Evolutionary conservation across 1,140 invertebrate species (phyloP).

Genomic region (Orchesella cincta): DNA sequence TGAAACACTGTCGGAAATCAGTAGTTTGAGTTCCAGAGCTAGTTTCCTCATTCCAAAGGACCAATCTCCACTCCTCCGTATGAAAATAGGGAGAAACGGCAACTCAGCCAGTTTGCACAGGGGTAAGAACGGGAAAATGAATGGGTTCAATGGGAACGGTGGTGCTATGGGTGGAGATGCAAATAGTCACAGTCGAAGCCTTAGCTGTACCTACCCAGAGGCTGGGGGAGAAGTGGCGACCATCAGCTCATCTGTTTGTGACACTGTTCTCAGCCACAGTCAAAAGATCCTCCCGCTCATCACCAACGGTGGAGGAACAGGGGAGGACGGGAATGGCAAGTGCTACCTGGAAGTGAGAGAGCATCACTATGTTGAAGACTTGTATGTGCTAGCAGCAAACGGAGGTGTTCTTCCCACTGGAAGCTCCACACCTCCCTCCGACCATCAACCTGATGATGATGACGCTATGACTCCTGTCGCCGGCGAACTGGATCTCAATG

Average conservation of each 20-base stretch:
- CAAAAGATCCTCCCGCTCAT: background rate
- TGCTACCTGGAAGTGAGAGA: background rate
- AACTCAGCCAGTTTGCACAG: constrained; percentile 41
- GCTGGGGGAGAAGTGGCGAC: background rate
- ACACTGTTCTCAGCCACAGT: background rate
- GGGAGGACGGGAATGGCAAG: background rate
- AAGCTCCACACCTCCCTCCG: background rate
- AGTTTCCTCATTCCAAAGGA: constrained; percentile 48
- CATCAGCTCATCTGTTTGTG: constrained; percentile 9
- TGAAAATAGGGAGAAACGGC: constrained; percentile 36
- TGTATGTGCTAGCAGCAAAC: background rate
- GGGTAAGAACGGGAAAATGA: constrained; percentile 39
- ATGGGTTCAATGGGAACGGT: constrained; percentile 28
- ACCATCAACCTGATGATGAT: background rate
- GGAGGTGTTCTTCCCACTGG: background rate
- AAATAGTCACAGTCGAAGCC: constrained; percentile 44
- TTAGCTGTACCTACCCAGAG: constrained; percentile 49
- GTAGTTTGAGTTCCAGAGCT: constrained; percentile 59
- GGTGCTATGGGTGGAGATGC: background rate
- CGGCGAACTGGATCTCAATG: background rate
- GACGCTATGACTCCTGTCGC: background rate
- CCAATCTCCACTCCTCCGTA: constrained; percentile 44
- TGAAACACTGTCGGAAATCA: constrained; percentile 79
- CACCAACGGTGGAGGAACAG: background rate
- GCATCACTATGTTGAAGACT: background rate